These are phyloP conservation scores for Labeo rohita DNA, from an alignment of 2,113 vertebrate genomes.

Conservation along the genomic window DNA sequence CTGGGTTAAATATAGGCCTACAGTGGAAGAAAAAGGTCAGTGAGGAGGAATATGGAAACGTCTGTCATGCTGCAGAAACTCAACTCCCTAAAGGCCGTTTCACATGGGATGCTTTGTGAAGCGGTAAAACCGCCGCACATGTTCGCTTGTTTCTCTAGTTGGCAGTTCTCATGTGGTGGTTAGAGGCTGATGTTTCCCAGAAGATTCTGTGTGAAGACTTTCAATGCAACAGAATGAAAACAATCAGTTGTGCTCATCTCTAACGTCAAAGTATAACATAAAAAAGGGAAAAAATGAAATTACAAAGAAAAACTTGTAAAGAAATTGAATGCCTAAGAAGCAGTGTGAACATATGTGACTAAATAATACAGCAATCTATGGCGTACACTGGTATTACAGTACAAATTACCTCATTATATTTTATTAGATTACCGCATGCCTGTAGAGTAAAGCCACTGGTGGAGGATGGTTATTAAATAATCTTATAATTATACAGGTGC, in stretches of 20 bases:
- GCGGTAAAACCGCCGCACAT: neutral
- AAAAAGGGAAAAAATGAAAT: neutral
- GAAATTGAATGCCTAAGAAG: neutral
- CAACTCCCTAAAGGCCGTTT: neutral
- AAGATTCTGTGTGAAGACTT: neutral
- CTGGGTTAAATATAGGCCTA: conserved; percentile 30
- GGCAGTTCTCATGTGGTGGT: neutral
- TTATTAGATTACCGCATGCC: neutral
- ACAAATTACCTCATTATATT: neutral
- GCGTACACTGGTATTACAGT: neutral
- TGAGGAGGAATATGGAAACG: neutral
- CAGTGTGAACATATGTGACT: neutral
- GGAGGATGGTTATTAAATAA: neutral
- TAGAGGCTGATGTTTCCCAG: neutral
- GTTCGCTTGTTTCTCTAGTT: neutral
- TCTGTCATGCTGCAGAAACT: conserved; percentile 24
- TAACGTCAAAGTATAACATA: neutral
- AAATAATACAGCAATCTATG: neutral
- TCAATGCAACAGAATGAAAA: neutral
- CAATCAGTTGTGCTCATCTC: neutral
- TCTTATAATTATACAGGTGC: neutral
- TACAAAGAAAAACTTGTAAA: neutral
- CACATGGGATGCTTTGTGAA: neutral
- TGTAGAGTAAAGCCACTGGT: neutral
- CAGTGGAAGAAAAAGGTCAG: neutral